Evolutionary conservation across 2,113 vertebrate species (phyloP).

Genomic region (Rutilus rutilus): DNA sequence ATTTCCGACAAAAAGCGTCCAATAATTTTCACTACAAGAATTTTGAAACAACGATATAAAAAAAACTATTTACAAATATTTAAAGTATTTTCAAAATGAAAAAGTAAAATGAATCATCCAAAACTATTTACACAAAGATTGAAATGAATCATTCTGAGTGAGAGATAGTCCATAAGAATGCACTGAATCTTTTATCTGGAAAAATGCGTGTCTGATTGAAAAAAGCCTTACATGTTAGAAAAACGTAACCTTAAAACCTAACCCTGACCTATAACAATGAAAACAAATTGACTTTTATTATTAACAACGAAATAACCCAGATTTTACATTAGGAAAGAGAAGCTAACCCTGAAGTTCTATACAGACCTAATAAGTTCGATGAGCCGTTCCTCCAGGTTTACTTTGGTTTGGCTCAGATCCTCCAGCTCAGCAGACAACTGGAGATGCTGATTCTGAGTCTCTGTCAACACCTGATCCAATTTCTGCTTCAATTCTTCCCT

Average conservation of each 20-base stretch:
- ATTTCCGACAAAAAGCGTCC: not conserved
- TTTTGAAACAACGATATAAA: not conserved
- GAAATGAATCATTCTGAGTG: not conserved
- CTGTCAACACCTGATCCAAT: conserved; percentile 72
- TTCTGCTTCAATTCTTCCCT: conserved; percentile 76
- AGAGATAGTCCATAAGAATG: not conserved
- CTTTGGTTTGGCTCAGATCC: conserved; percentile 88
- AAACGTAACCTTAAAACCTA: not conserved
- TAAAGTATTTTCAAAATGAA: not conserved
- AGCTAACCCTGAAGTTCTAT: not conserved
- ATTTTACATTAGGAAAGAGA: not conserved
- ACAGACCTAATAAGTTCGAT: conserved; percentile 91
- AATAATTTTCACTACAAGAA: not conserved
- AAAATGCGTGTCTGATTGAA: not conserved
- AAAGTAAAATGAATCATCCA: not conserved
- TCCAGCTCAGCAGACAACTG: conserved; percentile 87
- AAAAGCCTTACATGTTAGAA: not conserved
- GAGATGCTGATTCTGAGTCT: conserved; percentile 76
- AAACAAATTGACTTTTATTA: not conserved
- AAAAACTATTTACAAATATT: not conserved
- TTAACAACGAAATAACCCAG: not conserved
- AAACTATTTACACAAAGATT: not conserved
- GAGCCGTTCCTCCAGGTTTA: conserved; percentile 89
- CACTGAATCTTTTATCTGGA: not conserved
- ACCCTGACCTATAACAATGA: not conserved